phyloP scores from a whole-genome alignment of 2,113 vertebrate genomes.

The Microcebus griseorufus region DNA sequence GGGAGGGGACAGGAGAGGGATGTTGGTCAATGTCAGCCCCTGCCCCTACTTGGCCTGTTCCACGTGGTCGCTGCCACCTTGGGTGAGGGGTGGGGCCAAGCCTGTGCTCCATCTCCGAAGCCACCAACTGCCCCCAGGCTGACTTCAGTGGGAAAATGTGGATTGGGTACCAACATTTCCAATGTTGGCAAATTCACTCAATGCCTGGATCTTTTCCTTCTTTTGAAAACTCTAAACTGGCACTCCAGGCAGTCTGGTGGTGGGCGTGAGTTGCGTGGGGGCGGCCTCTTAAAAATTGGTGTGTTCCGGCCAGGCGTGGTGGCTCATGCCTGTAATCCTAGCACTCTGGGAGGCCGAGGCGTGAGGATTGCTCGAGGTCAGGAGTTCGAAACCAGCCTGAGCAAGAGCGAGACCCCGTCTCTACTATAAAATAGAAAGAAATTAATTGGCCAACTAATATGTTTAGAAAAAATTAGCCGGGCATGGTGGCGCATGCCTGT shows the following conservation, averaged over 20 bases:
- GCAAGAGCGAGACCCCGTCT: too few species aligned
- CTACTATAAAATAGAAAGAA: too few species aligned
- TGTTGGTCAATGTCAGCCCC: too few species aligned
- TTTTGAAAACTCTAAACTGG: neutral
- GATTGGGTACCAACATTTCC: neutral
- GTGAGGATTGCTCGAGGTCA: too few species aligned
- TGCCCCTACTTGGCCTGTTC: neutral
- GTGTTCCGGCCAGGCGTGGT: too few species aligned
- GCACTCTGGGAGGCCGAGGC: too few species aligned
- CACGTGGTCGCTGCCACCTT: neutral
- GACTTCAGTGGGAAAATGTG: neutral
- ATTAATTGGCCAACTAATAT: too few species aligned
- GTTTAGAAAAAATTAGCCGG: too few species aligned
- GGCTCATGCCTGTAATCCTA: too few species aligned
- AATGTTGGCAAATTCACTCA: neutral
- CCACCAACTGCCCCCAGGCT: neutral
- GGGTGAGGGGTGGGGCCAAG: neutral
- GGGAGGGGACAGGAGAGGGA: neutral
- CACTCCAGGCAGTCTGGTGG: neutral
- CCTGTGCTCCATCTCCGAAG: too few species aligned
- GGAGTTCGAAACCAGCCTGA: too few species aligned
- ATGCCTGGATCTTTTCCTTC: neutral
- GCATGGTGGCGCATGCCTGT: too few species aligned
- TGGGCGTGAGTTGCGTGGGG: fast-evolving
- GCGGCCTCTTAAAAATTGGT: neutral